Evolutionary conservation across 2,888 invertebrate genomes (phyloP).

Genomic region (Eupithecia insigniata): DNA sequence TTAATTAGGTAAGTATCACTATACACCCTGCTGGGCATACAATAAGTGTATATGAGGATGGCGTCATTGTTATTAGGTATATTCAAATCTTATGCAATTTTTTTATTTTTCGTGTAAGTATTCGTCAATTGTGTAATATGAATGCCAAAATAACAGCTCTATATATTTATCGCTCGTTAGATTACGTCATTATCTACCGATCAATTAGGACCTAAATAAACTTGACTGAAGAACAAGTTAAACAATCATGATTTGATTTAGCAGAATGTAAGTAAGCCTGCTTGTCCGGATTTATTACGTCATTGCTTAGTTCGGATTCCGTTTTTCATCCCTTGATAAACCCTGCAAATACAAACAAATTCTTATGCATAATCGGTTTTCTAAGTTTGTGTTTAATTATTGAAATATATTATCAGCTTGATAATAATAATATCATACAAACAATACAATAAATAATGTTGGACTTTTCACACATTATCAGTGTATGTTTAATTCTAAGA

Average conservation of each 20-base stretch:
- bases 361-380: background rate
- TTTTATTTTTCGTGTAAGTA: too few species aligned
- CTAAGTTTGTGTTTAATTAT: background rate
- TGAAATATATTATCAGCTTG: background rate
- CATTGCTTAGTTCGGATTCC: background rate
- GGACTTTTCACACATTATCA: background rate
- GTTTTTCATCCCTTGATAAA: background rate
- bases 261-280: background rate
- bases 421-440: background rate
- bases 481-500: background rate
- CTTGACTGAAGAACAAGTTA: background rate
- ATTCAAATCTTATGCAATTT: too few species aligned
- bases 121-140: too few species aligned
- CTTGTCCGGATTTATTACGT: background rate
- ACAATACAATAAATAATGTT: background rate
- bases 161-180: background rate
- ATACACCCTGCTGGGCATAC: too few species aligned
- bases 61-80: too few species aligned
- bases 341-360: background rate
- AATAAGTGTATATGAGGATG: too few species aligned
- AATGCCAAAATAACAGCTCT: background rate
- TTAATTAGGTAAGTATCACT: too few species aligned
- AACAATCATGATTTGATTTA: background rate
- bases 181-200: background rate
- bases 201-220: background rate